Base-by-base conservation (phyloP, 1,140 invertebrate species). In the Pseudomyrmex gracilis region DNA sequence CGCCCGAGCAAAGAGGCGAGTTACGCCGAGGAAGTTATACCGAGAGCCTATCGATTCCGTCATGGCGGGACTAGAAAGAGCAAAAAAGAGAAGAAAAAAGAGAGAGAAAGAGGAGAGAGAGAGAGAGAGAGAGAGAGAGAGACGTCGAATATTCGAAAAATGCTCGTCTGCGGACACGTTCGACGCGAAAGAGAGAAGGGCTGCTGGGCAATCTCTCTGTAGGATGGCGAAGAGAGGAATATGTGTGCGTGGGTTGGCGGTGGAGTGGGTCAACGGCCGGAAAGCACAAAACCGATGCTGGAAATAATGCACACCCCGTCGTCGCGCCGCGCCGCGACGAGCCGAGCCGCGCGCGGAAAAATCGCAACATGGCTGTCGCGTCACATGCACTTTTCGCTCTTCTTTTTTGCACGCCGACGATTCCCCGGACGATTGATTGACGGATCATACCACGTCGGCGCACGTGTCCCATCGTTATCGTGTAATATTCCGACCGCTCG, bases 301-400 rank as follows among this genome's bases (percentile, higher is more conserved):
- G 84, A 89, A 89, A 89, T 89, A 89, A 89, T 89, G 80, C 83
- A 80, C 64, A 70, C 66, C 66, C 76, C 66, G 73, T 58, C 76
- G 76, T 70, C 76, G 76, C 74, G 74, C 63, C 74, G 43, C 43
- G 2, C 57, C 71, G 17, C 24, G n/a, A n/a, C n/a, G 24, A 78
- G 58, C 53, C 43, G 57, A 64, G 71, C 55, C 55, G 68, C 57
- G 83, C 73, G 58, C 78, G 78, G 86, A 88, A 89, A 89, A 89
- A 89, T 89, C 83, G 87, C 87, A 89, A 88, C 87, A 89, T 88
- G 87, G 87, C 87, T 88, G 87, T 88, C 86, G 86, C 86, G 87
- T 86, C 87, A 80, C 78, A 83, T 89, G 86, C 84, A 89, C 87
- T 89, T 89, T 89, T 88, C 68, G 70, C 80, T 86, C 77, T 86